phyloP scores from a whole-genome alignment of 2,113 vertebrate genomes.

The Oncorhynchus masou region DNA sequence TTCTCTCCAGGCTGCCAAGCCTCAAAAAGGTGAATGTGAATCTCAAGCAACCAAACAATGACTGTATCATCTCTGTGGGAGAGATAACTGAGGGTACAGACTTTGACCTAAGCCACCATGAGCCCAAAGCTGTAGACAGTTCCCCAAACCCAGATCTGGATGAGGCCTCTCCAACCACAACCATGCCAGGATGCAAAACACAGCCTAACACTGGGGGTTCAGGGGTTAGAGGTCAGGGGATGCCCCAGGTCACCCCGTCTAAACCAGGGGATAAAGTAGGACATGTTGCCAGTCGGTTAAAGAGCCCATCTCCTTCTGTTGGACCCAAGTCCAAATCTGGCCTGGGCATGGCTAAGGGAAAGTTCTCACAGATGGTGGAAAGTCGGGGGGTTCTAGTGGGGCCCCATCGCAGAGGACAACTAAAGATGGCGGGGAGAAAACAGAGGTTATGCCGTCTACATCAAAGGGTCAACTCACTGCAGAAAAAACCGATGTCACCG shows the following conservation, averaged over 20 bases:
- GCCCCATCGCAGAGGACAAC: too few species aligned
- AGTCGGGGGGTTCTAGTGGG: too few species aligned
- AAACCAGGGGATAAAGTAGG: constrained; percentile 43
- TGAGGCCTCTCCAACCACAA: constrained; percentile 27
- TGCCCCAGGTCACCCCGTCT: background rate
- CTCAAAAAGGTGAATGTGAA: constrained; percentile 49
- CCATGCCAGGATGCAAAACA: constrained; percentile 56
- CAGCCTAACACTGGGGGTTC: constrained; percentile 21
- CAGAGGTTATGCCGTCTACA: constrained; percentile 37
- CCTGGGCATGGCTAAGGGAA: constrained; percentile 40
- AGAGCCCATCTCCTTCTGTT: constrained; percentile 38
- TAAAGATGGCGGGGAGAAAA: constrained; percentile 36
- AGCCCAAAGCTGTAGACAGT: constrained; percentile 28
- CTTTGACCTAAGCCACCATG: background rate
- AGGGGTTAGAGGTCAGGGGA: constrained; percentile 28
- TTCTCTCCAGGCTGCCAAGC: constrained; percentile 47
- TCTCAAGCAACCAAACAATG: constrained; percentile 28
- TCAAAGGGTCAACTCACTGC: constrained; percentile 47
- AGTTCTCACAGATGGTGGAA: constrained; percentile 34
- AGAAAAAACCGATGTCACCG: constrained; percentile 21
- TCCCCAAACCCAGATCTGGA: constrained; percentile 20
- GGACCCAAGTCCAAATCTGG: constrained; percentile 52
- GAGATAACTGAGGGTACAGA: constrained; percentile 16
- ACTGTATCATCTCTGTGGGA: constrained; percentile 14
- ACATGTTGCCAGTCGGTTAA: constrained; percentile 28